Conservation (phyloP, 2,113 vertebrate species). For the Haplotaxodon microlepis region DNA sequence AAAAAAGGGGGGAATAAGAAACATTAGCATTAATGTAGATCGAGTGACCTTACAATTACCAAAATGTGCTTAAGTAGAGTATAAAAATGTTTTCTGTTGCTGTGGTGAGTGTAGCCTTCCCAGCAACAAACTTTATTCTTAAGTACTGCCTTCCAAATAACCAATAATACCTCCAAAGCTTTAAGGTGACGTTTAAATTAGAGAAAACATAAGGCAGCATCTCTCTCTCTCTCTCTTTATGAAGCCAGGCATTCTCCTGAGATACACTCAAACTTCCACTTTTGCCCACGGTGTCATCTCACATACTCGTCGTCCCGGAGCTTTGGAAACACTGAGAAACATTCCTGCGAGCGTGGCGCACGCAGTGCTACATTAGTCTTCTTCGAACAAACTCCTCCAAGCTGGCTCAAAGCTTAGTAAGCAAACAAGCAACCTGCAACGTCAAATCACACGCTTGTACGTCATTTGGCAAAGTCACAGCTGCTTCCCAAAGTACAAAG, state of each 20-base stretch:
- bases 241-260: slow-evolving; percentile 9
- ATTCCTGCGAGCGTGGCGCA: slow-evolving; percentile 29
- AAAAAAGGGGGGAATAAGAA: slow-evolving; percentile 28
- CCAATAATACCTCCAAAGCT: slow-evolving; percentile 53
- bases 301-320: background rate
- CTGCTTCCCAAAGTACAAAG: slow-evolving; percentile 34
- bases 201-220: slow-evolving; percentile 27
- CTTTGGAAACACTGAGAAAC: slow-evolving; percentile 34
- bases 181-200: slow-evolving; percentile 56
- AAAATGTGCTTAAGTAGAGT: slow-evolving; percentile 65
- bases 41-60: slow-evolving; percentile 70
- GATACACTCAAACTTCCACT: slow-evolving; percentile 14
- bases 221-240: background rate
- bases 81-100: slow-evolving; percentile 43
- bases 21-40: slow-evolving; percentile 53
- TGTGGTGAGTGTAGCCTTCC: slow-evolving; percentile 29
- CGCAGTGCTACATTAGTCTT: slow-evolving; percentile 15
- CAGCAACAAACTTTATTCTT: slow-evolving; percentile 34
- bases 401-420: slow-evolving; percentile 10
- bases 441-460: background rate
- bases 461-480: slow-evolving; percentile 5
- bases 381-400: slow-evolving; percentile 5
- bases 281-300: background rate
- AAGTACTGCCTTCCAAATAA: slow-evolving; percentile 67
- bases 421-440: background rate